Conservation (phyloP, 2,888 invertebrate species). For the Cacoxenus indagator region DNA sequence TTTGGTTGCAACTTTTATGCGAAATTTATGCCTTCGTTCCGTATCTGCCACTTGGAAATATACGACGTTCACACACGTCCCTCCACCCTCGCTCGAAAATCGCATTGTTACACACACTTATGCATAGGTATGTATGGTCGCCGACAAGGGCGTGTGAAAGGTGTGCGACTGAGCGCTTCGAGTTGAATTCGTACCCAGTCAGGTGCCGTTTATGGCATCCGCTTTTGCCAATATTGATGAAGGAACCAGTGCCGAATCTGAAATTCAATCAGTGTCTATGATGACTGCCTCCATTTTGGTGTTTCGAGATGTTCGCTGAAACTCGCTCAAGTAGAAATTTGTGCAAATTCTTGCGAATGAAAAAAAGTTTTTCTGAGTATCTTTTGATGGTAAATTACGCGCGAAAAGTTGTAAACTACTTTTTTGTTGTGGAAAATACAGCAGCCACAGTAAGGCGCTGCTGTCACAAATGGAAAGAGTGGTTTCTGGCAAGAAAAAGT, state of each 20-base stretch:
- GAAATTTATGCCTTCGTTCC: constrained; percentile 60
- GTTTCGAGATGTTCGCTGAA: constrained; percentile 34
- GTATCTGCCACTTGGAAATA: constrained; percentile 57
- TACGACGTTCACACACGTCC: not conserved
- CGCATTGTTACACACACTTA: constrained; percentile 19
- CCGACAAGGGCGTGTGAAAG: constrained; percentile 47
- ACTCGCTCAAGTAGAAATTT: constrained; percentile 56
- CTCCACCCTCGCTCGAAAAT: constrained; percentile 23
- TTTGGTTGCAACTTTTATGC: constrained; percentile 64
- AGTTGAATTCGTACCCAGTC: constrained; percentile 39
- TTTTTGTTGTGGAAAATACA: not conserved
- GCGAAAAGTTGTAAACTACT: constrained; percentile 47
- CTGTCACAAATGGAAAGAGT: too few relatives aligned
- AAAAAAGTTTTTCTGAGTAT: constrained; percentile 10
- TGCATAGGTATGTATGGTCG: not conserved
- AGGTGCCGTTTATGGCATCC: constrained; percentile 67
- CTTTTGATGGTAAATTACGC: constrained; percentile 38
- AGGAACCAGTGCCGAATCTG: constrained; percentile 64
- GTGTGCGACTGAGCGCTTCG: constrained; percentile 35
- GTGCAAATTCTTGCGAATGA: constrained; percentile 32
- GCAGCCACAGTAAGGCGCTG: not conserved
- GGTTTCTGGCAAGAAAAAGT: too few relatives aligned
- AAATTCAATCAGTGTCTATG: constrained; percentile 65
- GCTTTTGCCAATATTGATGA: constrained; percentile 63
- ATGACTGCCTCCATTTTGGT: constrained; percentile 52